Base-by-base conservation (phyloP, 2,113 vertebrate species). In the Neolamprologus sp. region DNA sequence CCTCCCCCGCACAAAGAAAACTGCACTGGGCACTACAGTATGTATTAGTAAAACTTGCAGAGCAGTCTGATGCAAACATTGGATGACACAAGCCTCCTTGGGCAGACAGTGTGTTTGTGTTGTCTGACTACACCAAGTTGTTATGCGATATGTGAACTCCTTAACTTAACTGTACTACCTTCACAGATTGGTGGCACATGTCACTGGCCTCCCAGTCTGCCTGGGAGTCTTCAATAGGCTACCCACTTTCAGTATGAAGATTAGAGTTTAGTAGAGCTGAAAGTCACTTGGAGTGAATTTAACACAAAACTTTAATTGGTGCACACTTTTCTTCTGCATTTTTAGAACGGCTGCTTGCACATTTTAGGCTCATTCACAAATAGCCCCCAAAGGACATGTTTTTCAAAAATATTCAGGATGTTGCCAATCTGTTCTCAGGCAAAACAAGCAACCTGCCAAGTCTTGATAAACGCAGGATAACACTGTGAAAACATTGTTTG, bases 11-110 rank as follows among this genome's bases (percentile, higher is more conserved):
- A 86, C 73, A 60, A 23, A 58, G 28, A 81, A 21, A 84, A 63
- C 83, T 84, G 37, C 80, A 80, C 53, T 10, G 81, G 42, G 42
- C 86, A 83, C 84, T 88, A 68, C 33, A 68, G 63, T 68, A 33
- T 83, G 68, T 84, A 81, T 80, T 88, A 65, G 87, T 33, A 35
- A 33, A 87, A 65, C 65, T 82, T 87, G 65, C 86, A 58, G 65
- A 82, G 21, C 53, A 80, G 81, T 90, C 85, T 87, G 71, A 51
- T 85, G 73, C 49, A 86, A 84, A 93, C 89, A 71, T 47, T 85
- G 53, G 47, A 85, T 91, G 92, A 83, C 89, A 88, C 40, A 21
- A 81, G n/a, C 42, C 84, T 82, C 79, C 37, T 33, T 6, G 3
- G 86, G 83, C 86, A 82, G 58, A 58, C 33, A 63, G 54, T 85